These are phyloP conservation scores for Furcifer pardalis DNA, from an alignment of 2,797 vertebrate genomes.

Conservation along the genomic window DNA sequence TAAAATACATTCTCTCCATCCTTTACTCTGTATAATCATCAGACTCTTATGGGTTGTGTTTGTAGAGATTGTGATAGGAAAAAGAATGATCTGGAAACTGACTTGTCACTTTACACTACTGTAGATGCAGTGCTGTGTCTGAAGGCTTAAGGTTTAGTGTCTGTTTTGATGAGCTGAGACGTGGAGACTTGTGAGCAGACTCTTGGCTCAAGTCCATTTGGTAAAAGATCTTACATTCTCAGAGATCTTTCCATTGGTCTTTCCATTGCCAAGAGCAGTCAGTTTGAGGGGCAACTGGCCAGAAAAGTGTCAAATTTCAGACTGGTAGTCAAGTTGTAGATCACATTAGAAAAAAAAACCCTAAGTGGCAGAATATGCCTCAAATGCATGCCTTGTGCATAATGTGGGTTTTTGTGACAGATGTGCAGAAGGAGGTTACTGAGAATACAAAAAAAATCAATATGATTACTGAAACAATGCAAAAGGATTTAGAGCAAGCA, in stretches of 20 bases:
- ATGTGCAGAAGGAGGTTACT: too few relatives aligned
- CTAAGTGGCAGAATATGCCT: conserved; percentile 63
- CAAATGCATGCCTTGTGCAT: conserved; percentile 50
- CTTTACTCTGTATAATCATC: neutral
- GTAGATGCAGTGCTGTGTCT: conserved; percentile 51
- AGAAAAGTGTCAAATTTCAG: conserved; percentile 71
- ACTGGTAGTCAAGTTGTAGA: conserved; percentile 70
- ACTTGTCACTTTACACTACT: conserved; percentile 13
- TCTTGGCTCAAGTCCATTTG: conserved; percentile 71
- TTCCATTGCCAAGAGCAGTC: conserved; percentile 74
- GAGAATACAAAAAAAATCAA: too few relatives aligned
- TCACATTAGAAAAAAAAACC: conserved; percentile 70
- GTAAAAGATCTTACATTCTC: conserved; percentile 76
- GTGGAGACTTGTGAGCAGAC: conserved; percentile 66
- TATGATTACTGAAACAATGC: too few relatives aligned
- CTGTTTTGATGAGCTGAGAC: conserved; percentile 70
- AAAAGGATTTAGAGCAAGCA: too few relatives aligned
- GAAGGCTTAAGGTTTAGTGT: conserved; percentile 56
- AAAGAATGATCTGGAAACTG: conserved; percentile 37
- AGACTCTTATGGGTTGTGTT: neutral
- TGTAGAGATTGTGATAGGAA: neutral
- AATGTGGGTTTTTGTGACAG: conserved; percentile 68
- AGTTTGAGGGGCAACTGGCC: conserved; percentile 69
- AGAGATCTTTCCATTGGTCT: conserved; percentile 77
- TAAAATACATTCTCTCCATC: neutral